These are phyloP conservation scores for Diarsia dahlii DNA, from an alignment of 2,888 invertebrate species.

Conservation along the genomic window DNA sequence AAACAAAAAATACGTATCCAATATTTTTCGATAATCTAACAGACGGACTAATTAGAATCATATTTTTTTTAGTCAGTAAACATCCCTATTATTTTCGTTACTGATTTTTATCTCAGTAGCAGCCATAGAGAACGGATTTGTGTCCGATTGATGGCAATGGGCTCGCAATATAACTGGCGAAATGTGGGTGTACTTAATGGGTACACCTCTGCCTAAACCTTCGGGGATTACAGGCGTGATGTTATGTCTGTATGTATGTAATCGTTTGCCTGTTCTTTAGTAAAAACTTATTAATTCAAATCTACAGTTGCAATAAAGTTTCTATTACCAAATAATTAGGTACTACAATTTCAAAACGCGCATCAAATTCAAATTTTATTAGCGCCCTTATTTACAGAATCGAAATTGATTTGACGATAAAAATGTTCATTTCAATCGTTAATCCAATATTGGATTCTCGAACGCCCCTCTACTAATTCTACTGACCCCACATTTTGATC, in stretches of 20 bases:
- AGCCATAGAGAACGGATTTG: too few relatives aligned
- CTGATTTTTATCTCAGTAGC: neutral
- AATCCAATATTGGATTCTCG: constrained; percentile 70
- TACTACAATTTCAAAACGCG: constrained; percentile 44
- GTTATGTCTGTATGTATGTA: too few relatives aligned
- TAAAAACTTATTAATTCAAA: constrained; percentile 1
- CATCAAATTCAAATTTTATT: constrained; percentile 50
- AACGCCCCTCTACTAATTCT: constrained; percentile 65
- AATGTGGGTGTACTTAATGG: too few relatives aligned
- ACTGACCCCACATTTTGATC: constrained; percentile 73
- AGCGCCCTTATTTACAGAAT: constrained; percentile 59
- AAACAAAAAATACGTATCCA: too few relatives aligned
- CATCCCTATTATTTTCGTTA: constrained; percentile 15
- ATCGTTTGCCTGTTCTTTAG: neutral
- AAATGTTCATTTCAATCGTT: constrained; percentile 64
- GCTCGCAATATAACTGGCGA: too few relatives aligned
- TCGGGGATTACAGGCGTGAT: too few relatives aligned
- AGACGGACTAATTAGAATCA: too few relatives aligned
- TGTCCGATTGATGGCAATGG: too few relatives aligned
- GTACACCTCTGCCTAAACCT: too few relatives aligned
- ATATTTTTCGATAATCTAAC: too few relatives aligned
- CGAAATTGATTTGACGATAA: constrained; percentile 64
- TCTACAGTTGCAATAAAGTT: constrained; percentile 27
- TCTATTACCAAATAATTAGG: constrained; percentile 49
- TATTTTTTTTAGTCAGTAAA: too few relatives aligned